Evolutionary conservation across 2,888 invertebrate species (phyloP).

Genomic region (Ectemnius cavifrons): DNA sequence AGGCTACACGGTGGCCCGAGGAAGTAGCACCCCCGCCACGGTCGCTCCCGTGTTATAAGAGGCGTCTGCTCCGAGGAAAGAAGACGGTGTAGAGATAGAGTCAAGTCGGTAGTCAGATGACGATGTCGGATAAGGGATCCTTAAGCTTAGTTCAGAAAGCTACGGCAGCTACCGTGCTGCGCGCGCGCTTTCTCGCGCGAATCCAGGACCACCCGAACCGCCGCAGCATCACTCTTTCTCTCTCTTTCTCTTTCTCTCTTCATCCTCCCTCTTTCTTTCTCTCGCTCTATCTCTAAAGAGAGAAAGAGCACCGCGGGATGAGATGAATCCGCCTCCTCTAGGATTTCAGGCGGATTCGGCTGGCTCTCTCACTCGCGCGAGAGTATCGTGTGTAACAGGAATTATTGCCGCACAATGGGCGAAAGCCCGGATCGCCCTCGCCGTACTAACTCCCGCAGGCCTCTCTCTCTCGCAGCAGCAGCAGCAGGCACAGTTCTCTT

Average conservation of each 20-base stretch:
- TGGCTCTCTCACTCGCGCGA: conserved; percentile 25
- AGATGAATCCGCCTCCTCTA: conserved; percentile 64
- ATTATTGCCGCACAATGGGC: conserved; percentile 76
- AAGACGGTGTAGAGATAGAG: conserved; percentile 59
- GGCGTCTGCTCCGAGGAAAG: conserved; percentile 36
- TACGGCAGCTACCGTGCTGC: conserved; percentile 74
- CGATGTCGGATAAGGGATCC: conserved; percentile 69
- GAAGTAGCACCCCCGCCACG: neutral
- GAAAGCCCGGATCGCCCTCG: conserved; percentile 31
- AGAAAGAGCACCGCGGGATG: conserved; percentile 25
- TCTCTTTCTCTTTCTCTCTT: neutral
- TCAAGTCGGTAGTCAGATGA: conserved; percentile 67
- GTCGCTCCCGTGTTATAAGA: conserved; percentile 10
- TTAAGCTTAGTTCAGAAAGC: conserved; percentile 73
- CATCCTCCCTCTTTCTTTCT: neutral
- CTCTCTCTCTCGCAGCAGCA: conserved; percentile 26
- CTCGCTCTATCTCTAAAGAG: neutral
- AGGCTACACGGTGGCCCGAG: conserved; percentile 47
- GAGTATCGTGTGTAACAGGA: conserved; percentile 70
- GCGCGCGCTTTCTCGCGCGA: conserved; percentile 45
- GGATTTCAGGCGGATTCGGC: conserved; percentile 69
- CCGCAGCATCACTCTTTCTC: conserved; percentile 28
- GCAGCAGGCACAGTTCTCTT: conserved; percentile 31
- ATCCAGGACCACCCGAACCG: conserved; percentile 72
- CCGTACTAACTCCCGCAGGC: neutral